Base-by-base conservation (phyloP, 1,140 invertebrate genomes). In the Drosophila saltans region DNA sequence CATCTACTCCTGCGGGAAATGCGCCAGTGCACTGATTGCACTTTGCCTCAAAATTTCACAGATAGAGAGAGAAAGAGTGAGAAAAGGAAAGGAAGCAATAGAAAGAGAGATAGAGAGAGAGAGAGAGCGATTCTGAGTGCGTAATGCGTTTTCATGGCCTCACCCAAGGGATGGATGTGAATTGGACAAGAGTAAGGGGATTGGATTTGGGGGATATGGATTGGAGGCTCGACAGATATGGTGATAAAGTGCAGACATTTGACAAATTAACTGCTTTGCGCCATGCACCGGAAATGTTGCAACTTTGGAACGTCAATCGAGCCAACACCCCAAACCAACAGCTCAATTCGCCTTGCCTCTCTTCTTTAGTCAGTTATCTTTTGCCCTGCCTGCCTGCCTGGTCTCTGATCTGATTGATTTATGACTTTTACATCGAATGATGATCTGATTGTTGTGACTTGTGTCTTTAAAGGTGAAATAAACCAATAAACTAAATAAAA, bases 191-290 rank as follows among this genome's bases (percentile, higher is more conserved):
- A 65, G 30, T 33, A 16, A 40, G 40, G 58, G 33, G 41, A 39
- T 33, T 67, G 39, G 59, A 39, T 28, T 11, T 41, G 16, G 43
- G 41, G 1, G 36, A 62, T 21, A 5, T 52, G 45, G 8, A 52
- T 52, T 26, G 58, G 41, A 56, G 40, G 57, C 7, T 63, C 78
- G 66, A 80, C 80, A 78, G 84, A 89, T 89, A 89, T 89, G 80
- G 86, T 90, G 85, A 90, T 90, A 90, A 90, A 90, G 85, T 90
- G 85, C 81, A 85, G 86, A 90, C 85, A 90, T 90, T 90, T 90
- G 85, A 90, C 86, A 90, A 90, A 90, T 90, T 90, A 90, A 90
- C 81, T 90, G 86, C 81, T 90, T 81, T 88, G 83, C 80, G 80
- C 65, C 75, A 78, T 88, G 83, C 80, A 77, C 69, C 83, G 82